Conservation (phyloP, 2,113 vertebrate genomes). For the Panthera leo region DNA sequence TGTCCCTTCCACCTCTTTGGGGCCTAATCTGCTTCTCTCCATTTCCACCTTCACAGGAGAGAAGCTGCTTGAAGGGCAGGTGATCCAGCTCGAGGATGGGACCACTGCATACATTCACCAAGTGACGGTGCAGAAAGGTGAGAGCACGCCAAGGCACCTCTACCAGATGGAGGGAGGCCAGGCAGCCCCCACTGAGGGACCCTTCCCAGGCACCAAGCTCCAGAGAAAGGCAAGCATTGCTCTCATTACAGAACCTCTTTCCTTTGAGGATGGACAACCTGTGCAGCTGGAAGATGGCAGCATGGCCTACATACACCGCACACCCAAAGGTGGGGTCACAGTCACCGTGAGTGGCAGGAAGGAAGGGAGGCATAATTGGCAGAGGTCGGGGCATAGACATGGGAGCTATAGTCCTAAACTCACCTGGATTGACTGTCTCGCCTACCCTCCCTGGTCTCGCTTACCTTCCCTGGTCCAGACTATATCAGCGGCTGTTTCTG, state of each 20-base stretch:
- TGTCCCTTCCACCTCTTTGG: not conserved
- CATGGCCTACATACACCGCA: constrained; percentile 86
- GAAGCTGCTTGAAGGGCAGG: constrained; percentile 88
- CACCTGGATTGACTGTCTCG: not conserved
- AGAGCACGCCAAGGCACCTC: not conserved
- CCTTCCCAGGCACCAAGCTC: not conserved
- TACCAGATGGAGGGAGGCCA: not conserved
- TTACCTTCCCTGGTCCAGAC: not conserved
- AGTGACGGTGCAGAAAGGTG: constrained; percentile 89
- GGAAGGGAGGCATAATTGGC: not conserved
- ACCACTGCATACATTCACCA: constrained; percentile 89
- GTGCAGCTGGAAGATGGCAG: constrained; percentile 88
- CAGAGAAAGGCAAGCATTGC: not conserved
- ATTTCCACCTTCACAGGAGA: constrained; percentile 80
- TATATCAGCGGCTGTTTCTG: not conserved
- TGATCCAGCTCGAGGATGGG: constrained; percentile 89
- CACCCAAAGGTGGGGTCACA: constrained; percentile 84
- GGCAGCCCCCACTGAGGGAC: not conserved
- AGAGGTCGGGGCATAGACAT: not conserved
- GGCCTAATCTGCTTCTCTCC: not conserved
- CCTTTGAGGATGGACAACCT: constrained; percentile 89
- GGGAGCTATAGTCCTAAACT: not conserved
- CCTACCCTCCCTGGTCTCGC: not conserved
- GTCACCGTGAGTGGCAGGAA: not conserved
- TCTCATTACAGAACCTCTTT: constrained; percentile 81